Evolutionary conservation across 2,113 vertebrate genomes (phyloP).

Genomic region (Protomyctophum bolini): DNA sequence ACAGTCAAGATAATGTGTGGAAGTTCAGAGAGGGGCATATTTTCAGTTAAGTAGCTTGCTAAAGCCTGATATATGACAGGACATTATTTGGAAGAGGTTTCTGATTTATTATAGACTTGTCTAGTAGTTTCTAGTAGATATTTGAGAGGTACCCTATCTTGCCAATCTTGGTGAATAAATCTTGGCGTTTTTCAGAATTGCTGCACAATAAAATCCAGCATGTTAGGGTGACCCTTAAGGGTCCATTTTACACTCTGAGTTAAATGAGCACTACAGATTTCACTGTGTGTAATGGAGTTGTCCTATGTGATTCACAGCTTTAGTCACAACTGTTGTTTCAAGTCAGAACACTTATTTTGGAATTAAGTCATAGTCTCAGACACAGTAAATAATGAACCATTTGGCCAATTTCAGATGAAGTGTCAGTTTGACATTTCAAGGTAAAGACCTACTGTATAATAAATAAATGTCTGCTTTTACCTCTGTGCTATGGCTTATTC

Average conservation of each 20-base stretch:
- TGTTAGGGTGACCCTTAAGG: no score
- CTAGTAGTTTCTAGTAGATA: constrained; percentile 25
- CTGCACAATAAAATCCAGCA: no score
- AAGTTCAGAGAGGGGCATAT: constrained; percentile 33
- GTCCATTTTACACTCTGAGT: no score
- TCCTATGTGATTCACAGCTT: constrained; percentile 18
- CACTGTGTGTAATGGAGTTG: constrained; percentile 40
- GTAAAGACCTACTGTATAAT: not conserved
- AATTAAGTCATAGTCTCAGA: constrained; percentile 1
- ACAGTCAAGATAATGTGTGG: constrained; percentile 47
- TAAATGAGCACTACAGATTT: not conserved
- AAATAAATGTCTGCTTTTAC: constrained; percentile 6
- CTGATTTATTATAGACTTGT: constrained; percentile 43
- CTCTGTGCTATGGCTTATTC: not conserved
- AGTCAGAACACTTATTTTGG: constrained; percentile 6
- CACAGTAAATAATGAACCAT: constrained; percentile 17
- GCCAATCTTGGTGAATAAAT: constrained; percentile 21
- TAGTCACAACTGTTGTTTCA: constrained; percentile 12
- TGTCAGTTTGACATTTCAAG: not conserved
- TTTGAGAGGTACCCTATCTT: constrained; percentile 13
- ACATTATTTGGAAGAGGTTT: constrained; percentile 40
- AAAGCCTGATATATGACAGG: constrained; percentile 31
- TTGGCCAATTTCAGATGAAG: constrained; percentile 11
- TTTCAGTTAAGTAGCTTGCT: constrained; percentile 35
- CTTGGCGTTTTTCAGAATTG: constrained; percentile 4